Percentiles rank a stretch among this genome's conserved stretches.
Evolutionary conservation across 2,888 invertebrate species (phyloP).

Genomic region (Diogma glabrata): DNA sequence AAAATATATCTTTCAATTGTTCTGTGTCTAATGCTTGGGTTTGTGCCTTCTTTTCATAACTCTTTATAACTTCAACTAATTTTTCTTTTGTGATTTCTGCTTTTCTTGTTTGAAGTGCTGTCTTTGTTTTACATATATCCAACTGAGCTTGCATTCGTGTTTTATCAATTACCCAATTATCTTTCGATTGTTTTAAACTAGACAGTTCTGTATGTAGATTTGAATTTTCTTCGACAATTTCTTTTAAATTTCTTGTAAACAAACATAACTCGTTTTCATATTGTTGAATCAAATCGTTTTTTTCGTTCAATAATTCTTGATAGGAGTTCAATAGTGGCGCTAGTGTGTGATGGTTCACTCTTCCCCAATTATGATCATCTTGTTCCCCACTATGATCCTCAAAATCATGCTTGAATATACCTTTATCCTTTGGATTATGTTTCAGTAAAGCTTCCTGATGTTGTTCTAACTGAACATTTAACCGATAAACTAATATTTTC

Average conservation of each 20-base stretch:
- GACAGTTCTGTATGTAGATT: conserved; percentile 42
- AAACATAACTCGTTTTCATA: conserved; percentile 59
- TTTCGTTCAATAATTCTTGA: conserved; percentile 64
- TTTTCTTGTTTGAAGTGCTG: conserved; percentile 43
- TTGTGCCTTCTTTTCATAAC: conserved; percentile 61
- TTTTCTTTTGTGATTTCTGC: conserved; percentile 60
- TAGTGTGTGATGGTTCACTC: conserved; percentile 30
- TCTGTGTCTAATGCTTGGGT: conserved; percentile 31
- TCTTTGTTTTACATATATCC: conserved; percentile 32
- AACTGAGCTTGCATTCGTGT: conserved; percentile 32
- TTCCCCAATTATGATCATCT: conserved; percentile 19
- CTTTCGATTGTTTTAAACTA: conserved; percentile 36
- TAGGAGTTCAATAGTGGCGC: conserved; percentile 66
- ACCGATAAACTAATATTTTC: conserved; percentile 64
- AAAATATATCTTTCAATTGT: conserved; percentile 32
- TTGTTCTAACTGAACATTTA: conserved; percentile 64
- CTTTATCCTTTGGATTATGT: conserved; percentile 17
- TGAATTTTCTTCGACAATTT: conserved; percentile 59
- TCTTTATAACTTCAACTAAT: conserved; percentile 57
- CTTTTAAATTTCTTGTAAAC: conserved; percentile 60
- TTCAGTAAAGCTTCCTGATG: conserved; percentile 48
- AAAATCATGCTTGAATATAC: conserved; percentile 3
- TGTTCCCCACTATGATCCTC: conserved; percentile 10
- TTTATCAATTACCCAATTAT: conserved; percentile 35
- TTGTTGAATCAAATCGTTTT: conserved; percentile 55